A percentile compares a stretch with the other conserved stretches of the same genome.
phyloP scores from a whole-genome alignment of 1,140 invertebrate genomes.

The Doryteuthis pealeii region DNA sequence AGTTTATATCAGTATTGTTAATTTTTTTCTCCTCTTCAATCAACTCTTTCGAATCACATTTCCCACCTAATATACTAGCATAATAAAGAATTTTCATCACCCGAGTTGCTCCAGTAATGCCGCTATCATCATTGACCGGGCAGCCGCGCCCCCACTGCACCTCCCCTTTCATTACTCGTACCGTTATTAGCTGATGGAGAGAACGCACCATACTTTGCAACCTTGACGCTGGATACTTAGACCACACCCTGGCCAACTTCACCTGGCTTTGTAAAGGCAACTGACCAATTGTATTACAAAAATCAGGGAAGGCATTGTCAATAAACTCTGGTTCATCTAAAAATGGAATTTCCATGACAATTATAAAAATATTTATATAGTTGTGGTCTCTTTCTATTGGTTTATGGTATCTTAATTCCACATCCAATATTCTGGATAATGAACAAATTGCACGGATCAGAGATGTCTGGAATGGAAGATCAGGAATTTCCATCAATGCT shows the following conservation, averaged over 20 bases:
- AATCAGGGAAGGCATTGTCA: slow-evolving; percentile 76
- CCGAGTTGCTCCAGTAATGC: slow-evolving; percentile 71
- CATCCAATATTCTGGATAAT: slow-evolving; percentile 72
- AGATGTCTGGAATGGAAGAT: slow-evolving; percentile 69
- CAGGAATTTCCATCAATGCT: slow-evolving; percentile 64
- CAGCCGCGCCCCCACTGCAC: slow-evolving; percentile 70
- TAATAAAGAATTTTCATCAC: slow-evolving; percentile 81
- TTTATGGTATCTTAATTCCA: slow-evolving; percentile 71
- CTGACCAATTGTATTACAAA: slow-evolving; percentile 77
- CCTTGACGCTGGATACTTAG: slow-evolving; percentile 70
- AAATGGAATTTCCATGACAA: slow-evolving; percentile 84
- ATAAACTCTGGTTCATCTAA: slow-evolving; percentile 79
- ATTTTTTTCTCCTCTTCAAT: slow-evolving; percentile 49
- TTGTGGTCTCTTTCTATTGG: slow-evolving; percentile 60
- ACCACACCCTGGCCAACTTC: slow-evolving; percentile 77
- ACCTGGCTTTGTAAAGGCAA: slow-evolving; percentile 78
- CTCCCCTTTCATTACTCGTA: slow-evolving; percentile 69
- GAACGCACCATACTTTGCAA: slow-evolving; percentile 75
- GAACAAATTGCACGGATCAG: slow-evolving; percentile 77
- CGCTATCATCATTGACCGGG: slow-evolving; percentile 81
- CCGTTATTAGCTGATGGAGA: slow-evolving; percentile 84
- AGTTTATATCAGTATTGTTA: slow-evolving; percentile 42
- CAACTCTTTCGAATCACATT: slow-evolving; percentile 69
- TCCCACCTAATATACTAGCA: slow-evolving; percentile 82
- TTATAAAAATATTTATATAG: slow-evolving; percentile 77